Evolutionary conservation across 2,888 invertebrate genomes (phyloP), one percentile per base, ranked within the genome.

Genomic region (Rotaria sp.): DNA sequence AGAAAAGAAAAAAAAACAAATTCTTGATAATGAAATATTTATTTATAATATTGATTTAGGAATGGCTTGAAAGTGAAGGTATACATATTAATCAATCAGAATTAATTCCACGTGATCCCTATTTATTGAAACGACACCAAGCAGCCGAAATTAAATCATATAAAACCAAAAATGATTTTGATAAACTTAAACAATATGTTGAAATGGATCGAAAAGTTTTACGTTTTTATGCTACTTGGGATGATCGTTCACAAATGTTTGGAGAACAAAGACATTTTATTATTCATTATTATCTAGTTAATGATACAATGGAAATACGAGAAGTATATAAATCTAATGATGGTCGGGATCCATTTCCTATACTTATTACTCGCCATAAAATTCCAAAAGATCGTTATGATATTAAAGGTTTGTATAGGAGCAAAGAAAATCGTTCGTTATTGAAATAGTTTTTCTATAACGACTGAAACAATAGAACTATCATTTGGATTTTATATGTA

Each of bases 11-110:
- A 59, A 52, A 11, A 41, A 41, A 41, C 41, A 41, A 52, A 45
- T 41, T n/a, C 26, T 10, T 24, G 45, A 21, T 0, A 7, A 38
- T 21, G 8, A 41, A 24, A 21, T 21, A 3, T 26, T 35, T 4
- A 5, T 75, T 24, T 41, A 1, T 26, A 21, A 30, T 30, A 41
- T 75, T 41, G 21, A 41, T 85, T 88, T 88, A 94, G 94, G 94
- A 95, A 91, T 96, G 94, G 92, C 91, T 96, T 89, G 93, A 93
- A 88, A 95, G 95, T 88, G 95, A 96, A 92, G 96, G 96, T 1
- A 92, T 96, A 85, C 94, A 94, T 87, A 90, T 96, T 75, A 93
- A 93, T 52, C 93, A 93, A 41, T 92, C 93, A 24, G 95, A 95
- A 90, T 92, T 93, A 41, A 89, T 94, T 88, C 95, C 95, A 0